Base-by-base conservation (phyloP, 2,888 invertebrate species). In the Epistrophe eligans region DNA sequence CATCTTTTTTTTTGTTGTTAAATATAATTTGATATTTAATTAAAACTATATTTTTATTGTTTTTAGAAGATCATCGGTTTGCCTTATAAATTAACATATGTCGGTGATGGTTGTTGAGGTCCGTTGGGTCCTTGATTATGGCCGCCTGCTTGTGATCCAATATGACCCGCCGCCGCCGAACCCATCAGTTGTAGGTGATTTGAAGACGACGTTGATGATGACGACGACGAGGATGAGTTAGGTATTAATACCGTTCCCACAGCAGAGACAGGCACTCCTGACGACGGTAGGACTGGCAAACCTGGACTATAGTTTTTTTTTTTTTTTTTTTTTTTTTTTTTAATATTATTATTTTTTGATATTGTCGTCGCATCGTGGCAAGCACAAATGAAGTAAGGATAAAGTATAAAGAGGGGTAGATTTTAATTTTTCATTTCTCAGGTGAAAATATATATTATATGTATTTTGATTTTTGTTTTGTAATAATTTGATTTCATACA, bases 71-170 rank as follows among this genome's bases (percentile, higher is more conserved):
- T 72, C 24, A 50, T 79, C 55, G 62, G 66, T 70, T 71, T 80
- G 83, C 77, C 74, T 91, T 92, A 92, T 89, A 97, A 97, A 95
- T 97, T 97, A 94, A 97, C 98, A 95, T 98, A 98, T 91, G 98
- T 97, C 90, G 97, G 96, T 90, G 95, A 94, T 88, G 93, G 93
- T 89, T 94, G 94, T 89, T 94, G 93, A 91, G 93, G 92, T 92
- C 84, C 84, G 24, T 82, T 79, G 28, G 79, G 80, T 72, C 81
- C 79, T 73, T 87, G 88, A 58, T 67, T 87, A 40, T 79, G 64
- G 9, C 87, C 79, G n/a, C 83, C 76, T 43, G 87, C 55, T 83
- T 87, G 87, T 67, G 87, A 79, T 83, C 83, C 87, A 76, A 79
- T 72, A 11, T 66, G 83, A 55, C 82, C 82, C 11, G 81, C 11